phyloP scores from a whole-genome alignment of 2,888 invertebrate species.

The Chesias legatella region DNA sequence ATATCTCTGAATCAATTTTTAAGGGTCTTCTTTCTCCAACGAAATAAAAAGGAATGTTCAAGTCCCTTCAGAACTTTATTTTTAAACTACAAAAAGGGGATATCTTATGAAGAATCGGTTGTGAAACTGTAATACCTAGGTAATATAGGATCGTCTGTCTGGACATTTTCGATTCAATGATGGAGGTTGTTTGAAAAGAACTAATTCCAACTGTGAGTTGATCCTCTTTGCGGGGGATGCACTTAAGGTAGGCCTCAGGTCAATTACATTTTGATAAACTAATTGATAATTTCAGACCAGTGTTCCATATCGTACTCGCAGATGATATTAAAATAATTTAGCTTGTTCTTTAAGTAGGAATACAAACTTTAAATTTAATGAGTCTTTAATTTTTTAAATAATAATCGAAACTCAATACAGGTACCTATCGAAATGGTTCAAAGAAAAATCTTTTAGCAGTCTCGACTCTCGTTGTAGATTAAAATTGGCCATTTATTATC shows the following conservation, averaged over 20 bases:
- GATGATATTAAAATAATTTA: no score
- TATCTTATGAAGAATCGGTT: constrained; percentile 26
- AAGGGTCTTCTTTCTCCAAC: constrained; percentile 15
- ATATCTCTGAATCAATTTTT: constrained; percentile 13
- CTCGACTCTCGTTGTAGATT: no score
- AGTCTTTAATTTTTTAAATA: no score
- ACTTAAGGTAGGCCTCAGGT: not conserved
- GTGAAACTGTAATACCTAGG: constrained; percentile 31
- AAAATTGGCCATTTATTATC: no score
- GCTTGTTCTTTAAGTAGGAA: no score
- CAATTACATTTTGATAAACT: no score
- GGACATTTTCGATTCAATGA: constrained; percentile 68
- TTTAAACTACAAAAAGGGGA: constrained; percentile 19
- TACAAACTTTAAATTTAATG: no score
- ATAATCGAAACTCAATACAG: no score
- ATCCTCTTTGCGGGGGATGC: constrained; percentile 34
- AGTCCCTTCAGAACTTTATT: constrained; percentile 10
- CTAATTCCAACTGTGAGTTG: constrained; percentile 66
- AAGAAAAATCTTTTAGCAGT: no score
- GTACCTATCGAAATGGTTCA: no score
- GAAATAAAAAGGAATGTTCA: constrained; percentile 13
- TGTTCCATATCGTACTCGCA: no score
- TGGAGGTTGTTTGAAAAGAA: constrained; percentile 68
- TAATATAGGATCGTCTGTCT: constrained; percentile 43
- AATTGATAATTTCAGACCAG: no score